Evolutionary conservation across 1,140 invertebrate genomes (phyloP), one percentile per base, ranked within the genome.

Genomic region (Macrobrachium nipponense): DNA sequence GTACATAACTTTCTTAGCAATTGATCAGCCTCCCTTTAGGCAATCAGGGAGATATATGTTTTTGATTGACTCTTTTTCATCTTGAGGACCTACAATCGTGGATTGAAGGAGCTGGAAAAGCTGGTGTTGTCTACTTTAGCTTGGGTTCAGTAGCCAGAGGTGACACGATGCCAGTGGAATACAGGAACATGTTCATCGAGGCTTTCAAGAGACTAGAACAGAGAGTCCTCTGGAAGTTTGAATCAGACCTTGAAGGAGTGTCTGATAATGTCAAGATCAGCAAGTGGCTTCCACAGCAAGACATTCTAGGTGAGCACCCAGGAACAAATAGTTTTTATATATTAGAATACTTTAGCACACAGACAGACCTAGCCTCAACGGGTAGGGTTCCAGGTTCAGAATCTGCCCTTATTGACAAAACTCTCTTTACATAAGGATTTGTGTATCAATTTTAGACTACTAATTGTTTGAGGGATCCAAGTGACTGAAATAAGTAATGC

Each of bases 161-260:
- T 20, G 51, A 44, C 7, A n/a, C 66, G 6, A 80, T 86, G 78
- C 84, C 84, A 11, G 17, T 20, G 10, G 14, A 76, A 8, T 80
- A 80, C 59, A 77, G 58, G 5, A 20, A 86, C 20, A 20, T 75
- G 14, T 80, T 89, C 18, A 8, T 89, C 0, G 61, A 82, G 18
- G 88, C 80, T 59, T 89, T 89, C 73, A 43, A 73, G 5, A 27
- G 68, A 60, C n/a, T 89, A 23, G 20, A 62, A 12, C 88, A 89
- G 70, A 43, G 82, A 17, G 80, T 89, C 62, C 43, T 89, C 59
- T 89, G 88, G 88, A 89, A 89, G 73, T 88, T 66, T 58, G 88
- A 89, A 51, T 80, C 61, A 61, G 58, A 88, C 3, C 61, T 86
- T 14, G 70, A 82, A 36, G 80, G 62, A 2, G 15, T 88, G 7